Evolutionary conservation across 35 echinoderm and acorn worm species (phyloP).

Genomic region (Hemicentrotus pulcherrimus): DNA sequence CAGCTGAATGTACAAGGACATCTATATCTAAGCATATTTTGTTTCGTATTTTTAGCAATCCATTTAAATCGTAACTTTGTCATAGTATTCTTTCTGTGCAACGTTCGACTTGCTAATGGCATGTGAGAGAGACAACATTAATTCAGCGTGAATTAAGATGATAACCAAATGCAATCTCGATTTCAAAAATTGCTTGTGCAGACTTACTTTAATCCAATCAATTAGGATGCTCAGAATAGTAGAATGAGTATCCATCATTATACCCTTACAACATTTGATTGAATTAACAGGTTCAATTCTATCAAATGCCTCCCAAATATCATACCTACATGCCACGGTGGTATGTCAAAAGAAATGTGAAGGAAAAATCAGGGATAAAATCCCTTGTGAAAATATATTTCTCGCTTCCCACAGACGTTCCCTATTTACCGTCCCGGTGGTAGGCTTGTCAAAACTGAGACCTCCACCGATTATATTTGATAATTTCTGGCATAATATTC

Average conservation of each 20-base stretch:
- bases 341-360: not conserved
- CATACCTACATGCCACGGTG: not conserved
- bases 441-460: not conserved
- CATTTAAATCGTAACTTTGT: not conserved
- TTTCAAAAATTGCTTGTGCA: not conserved
- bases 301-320: not conserved
- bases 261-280: not conserved
- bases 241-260: not conserved
- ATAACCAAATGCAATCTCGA: not conserved
- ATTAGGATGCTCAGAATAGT: not conserved
- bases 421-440: not conserved
- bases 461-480: not conserved
- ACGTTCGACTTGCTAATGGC: not conserved
- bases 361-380: not conserved
- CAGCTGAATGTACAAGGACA: no score
- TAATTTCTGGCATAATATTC: not conserved
- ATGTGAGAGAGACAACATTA: not conserved
- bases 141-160: not conserved
- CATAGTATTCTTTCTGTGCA: not conserved
- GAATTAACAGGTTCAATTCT: slow-evolving; percentile 4
- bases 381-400: not conserved
- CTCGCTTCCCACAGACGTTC: not conserved
- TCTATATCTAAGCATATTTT: not conserved
- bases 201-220: not conserved
- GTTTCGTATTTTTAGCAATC: not conserved